Evolutionary conservation across 2,113 vertebrate species (phyloP).

Genomic region (Catharus fuscescens): DNA sequence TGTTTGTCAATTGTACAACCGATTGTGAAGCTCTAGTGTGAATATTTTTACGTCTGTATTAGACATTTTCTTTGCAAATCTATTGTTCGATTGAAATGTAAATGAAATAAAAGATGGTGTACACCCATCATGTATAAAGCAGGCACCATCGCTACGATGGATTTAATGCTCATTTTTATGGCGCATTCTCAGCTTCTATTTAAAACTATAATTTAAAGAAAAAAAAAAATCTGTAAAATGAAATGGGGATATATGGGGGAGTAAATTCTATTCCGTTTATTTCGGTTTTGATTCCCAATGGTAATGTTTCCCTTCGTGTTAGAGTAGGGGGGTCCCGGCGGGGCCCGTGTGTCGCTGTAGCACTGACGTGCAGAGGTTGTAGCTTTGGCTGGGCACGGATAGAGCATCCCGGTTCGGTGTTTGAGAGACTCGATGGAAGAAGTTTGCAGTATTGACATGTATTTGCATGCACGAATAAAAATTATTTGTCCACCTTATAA

Average conservation of each 20-base stretch:
- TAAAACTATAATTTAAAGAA: slow-evolving; percentile 89
- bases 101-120: slow-evolving; percentile 97
- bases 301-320: slow-evolving; percentile 90
- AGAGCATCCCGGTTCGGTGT: slow-evolving; percentile 85
- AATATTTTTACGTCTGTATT: slow-evolving; percentile 99
- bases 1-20: slow-evolving; percentile 93
- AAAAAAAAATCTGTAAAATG: slow-evolving; percentile 88
- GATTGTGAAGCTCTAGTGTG: slow-evolving; percentile 93
- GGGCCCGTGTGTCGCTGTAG: slow-evolving; percentile 82
- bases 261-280: slow-evolving; percentile 95
- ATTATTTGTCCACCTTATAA: slow-evolving; percentile 79
- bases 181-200: slow-evolving; percentile 91
- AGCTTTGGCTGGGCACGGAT: slow-evolving; percentile 84
- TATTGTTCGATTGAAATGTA: slow-evolving; percentile 99
- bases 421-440: slow-evolving; percentile 82
- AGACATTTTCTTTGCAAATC: slow-evolving; percentile 99
- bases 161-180: slow-evolving; percentile 95
- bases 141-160: slow-evolving; percentile 97
- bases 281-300: slow-evolving; percentile 88
- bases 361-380: slow-evolving; percentile 81
- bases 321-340: slow-evolving; percentile 76
- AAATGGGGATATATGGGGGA: slow-evolving; percentile 86
- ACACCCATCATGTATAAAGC: slow-evolving; percentile 98
- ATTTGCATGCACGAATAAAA: slow-evolving; percentile 95
- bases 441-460: slow-evolving; percentile 90